phyloP scores from a whole-genome alignment of 2,797 vertebrate genomes.

The Cryptoblepharus egeriae region DNA sequence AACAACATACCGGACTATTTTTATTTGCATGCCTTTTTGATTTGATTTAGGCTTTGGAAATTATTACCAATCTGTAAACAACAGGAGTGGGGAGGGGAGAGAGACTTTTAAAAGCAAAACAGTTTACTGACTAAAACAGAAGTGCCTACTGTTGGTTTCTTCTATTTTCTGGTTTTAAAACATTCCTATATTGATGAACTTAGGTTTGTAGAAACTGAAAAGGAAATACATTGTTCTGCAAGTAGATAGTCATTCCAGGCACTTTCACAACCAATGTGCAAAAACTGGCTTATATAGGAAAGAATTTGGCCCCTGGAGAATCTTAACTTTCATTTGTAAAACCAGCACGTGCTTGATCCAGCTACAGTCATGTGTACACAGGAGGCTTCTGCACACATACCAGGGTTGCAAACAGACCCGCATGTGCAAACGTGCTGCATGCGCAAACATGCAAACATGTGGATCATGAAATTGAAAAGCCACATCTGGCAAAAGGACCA shows the following conservation, averaged over 20 bases:
- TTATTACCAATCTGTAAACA: background rate
- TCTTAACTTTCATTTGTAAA: background rate
- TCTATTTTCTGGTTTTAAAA: background rate
- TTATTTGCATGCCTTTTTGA: conserved; percentile 25
- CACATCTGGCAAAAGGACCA: background rate
- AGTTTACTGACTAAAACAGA: background rate
- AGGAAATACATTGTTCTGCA: background rate
- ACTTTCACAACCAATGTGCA: background rate
- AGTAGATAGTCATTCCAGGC: background rate
- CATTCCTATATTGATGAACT: background rate
- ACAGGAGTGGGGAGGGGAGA: background rate
- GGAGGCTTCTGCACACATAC: background rate
- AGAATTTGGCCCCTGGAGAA: background rate
- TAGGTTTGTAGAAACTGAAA: background rate
- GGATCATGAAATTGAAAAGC: background rate
- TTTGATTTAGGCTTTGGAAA: conserved; percentile 7
- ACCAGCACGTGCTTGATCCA: no score
- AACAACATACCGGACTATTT: background rate
- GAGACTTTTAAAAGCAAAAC: background rate
- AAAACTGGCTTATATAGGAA: background rate
- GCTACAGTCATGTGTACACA: background rate
- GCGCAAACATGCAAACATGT: no score
- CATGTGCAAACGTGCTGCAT: background rate
- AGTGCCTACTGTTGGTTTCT: background rate
- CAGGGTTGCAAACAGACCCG: background rate